Conservation (phyloP, 92 coral and sea anemone genomes). For the Actinernus sp. region DNA sequence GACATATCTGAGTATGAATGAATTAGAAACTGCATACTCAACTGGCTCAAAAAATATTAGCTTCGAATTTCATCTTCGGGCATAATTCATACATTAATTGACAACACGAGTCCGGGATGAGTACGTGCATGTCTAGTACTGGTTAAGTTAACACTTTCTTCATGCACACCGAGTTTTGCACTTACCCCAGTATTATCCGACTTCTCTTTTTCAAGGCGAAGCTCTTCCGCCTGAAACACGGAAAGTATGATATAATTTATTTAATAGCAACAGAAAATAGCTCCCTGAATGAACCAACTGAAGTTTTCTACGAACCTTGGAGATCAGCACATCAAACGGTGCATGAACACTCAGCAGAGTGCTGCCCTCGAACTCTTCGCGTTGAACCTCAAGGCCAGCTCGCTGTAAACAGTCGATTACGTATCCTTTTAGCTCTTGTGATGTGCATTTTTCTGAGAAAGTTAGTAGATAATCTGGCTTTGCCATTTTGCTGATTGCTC, state of each 20-base stretch:
- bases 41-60: too few relatives aligned
- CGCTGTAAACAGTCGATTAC: slow-evolving; percentile 67
- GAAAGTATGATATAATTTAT: not conserved
- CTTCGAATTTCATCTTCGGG: too few relatives aligned
- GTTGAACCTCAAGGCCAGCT: slow-evolving; percentile 45
- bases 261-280: not conserved
- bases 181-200: slow-evolving; percentile 27
- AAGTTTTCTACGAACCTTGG: slow-evolving; percentile 51
- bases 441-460: slow-evolving; percentile 76
- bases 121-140: too few relatives aligned
- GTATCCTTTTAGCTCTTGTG: slow-evolving; percentile 77
- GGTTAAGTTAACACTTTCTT: too few relatives aligned
- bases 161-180: too few relatives aligned
- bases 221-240: slow-evolving; percentile 82
- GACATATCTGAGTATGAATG: too few relatives aligned
- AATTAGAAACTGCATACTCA: too few relatives aligned
- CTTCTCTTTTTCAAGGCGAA: slow-evolving; percentile 69
- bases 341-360: slow-evolving; percentile 72
- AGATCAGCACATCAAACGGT: slow-evolving; percentile 66
- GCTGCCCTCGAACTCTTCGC: slow-evolving; percentile 74
- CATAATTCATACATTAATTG: too few relatives aligned
- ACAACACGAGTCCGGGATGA: too few relatives aligned
- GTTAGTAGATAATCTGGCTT: slow-evolving; percentile 64
- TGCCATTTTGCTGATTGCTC: too few relatives aligned
- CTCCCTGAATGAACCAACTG: not conserved